Evolutionary conservation across 1,140 invertebrate species (phyloP).

Genomic region (Hyposmocoma kahamanoa): DNA sequence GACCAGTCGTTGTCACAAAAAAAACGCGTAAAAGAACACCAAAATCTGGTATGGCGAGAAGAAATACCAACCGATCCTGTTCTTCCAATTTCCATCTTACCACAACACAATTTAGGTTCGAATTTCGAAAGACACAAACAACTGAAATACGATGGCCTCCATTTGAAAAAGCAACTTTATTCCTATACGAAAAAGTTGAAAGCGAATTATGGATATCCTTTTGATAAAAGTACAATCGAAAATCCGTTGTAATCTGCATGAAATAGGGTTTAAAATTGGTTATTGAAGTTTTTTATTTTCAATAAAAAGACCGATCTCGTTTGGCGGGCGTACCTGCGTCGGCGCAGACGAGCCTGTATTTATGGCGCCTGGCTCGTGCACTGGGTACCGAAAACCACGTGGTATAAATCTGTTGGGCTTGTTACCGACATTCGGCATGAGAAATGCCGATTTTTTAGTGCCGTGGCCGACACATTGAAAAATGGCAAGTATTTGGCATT

Average conservation of each 20-base stretch:
- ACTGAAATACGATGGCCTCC: not conserved
- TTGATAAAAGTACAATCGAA: constrained; percentile 8
- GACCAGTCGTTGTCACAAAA: constrained; percentile 51
- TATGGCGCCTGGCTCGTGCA: constrained; percentile 52
- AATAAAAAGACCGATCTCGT: constrained; percentile 67
- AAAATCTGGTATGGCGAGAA: constrained; percentile 67
- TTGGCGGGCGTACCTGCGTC: constrained; percentile 68
- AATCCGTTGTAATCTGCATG: constrained; percentile 19
- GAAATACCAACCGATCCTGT: constrained; percentile 31
- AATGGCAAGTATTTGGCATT: too few relatives aligned
- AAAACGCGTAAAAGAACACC: constrained; percentile 51
- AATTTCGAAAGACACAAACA: not conserved
- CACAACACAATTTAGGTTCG: not conserved
- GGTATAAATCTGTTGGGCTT: constrained; percentile 31
- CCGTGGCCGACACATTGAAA: too few relatives aligned
- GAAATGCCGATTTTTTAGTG: too few relatives aligned
- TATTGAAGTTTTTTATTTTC: constrained; percentile 31
- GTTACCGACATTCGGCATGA: too few relatives aligned
- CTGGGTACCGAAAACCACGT: constrained; percentile 42
- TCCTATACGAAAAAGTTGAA: constrained; percentile 67
- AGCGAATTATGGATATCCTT: constrained; percentile 63
- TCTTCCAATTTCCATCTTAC: constrained; percentile 31
- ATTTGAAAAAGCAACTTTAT: constrained; percentile 70
- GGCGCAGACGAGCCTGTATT: constrained; percentile 65
- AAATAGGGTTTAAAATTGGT: constrained; percentile 26